Percentiles rank a stretch among this genome's conserved stretches.
phyloP scores from a whole-genome alignment of 23 tunicate genomes.

The Halocynthia roretzi region DNA sequence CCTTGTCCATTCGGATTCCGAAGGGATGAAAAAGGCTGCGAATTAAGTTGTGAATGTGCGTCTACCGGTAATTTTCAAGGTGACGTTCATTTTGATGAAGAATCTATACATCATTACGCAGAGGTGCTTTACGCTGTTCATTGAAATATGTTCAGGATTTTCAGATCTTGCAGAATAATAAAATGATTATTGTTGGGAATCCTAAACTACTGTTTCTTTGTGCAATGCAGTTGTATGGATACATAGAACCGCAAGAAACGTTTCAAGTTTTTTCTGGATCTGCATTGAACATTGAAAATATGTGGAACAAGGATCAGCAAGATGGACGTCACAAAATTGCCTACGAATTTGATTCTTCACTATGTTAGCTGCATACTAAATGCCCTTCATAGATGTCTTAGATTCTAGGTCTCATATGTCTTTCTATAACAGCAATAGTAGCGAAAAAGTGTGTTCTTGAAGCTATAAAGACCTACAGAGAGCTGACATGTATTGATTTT shows the following conservation, averaged over 20 bases:
- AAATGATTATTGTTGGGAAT: neutral
- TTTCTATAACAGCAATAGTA: neutral
- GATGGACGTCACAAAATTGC: neutral
- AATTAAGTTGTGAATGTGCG: constrained; percentile 5
- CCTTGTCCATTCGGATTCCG: constrained; percentile 6
- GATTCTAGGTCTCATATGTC: too few species aligned
- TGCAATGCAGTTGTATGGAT: constrained; percentile 1
- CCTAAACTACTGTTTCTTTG: neutral
- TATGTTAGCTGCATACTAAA: neutral
- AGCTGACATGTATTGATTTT: constrained; percentile 1
- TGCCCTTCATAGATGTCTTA: neutral
- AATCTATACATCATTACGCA: neutral
- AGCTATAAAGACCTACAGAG: neutral
- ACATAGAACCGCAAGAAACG: neutral
- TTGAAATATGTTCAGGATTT: too few species aligned
- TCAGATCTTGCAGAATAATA: too few species aligned
- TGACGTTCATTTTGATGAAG: neutral
- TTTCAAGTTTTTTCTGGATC: constrained; percentile 5
- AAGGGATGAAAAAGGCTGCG: constrained; percentile 1
- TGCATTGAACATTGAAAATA: neutral
- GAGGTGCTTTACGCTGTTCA: neutral
- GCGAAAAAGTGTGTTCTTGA: neutral
- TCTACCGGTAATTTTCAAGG: neutral
- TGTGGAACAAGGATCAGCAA: neutral
- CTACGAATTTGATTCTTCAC: neutral